Conservation (phyloP, 2,888 invertebrate genomes). For the Phalera bucephala region DNA sequence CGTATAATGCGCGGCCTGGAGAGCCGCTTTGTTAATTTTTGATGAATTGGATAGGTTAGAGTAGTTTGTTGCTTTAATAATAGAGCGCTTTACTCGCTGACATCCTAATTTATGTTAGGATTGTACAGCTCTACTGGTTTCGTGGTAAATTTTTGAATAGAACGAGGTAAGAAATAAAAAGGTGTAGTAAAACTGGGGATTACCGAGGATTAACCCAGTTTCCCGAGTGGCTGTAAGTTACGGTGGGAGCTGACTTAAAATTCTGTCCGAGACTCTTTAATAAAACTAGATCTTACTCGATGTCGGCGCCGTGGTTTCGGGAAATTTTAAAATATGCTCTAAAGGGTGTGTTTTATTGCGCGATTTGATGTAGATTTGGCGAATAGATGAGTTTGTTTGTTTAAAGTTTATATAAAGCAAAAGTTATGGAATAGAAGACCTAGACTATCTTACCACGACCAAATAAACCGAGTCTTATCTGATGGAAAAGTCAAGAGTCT, state of each 20-base stretch:
- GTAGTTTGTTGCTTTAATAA: conserved; percentile 48
- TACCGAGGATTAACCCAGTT: conserved; percentile 34
- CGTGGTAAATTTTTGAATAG: conserved; percentile 21
- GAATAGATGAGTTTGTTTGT: no score
- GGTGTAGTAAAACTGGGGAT: conserved; percentile 25
- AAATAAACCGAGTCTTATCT: no score
- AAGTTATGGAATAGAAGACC: no score
- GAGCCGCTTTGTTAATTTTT: conserved; percentile 51
- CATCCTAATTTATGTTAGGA: conserved; percentile 33
- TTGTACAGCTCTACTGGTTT: conserved; percentile 11
- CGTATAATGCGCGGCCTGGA: conserved; percentile 33
- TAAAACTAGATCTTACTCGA: conserved; percentile 1
- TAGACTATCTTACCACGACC: no score
- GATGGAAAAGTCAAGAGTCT: no score
- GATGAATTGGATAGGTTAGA: conserved; percentile 48
- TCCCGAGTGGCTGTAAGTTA: conserved; percentile 29
- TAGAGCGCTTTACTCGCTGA: conserved; percentile 34
- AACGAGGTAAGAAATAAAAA: conserved; percentile 23
- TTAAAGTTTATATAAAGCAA: no score
- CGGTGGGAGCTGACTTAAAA: conserved; percentile 28
- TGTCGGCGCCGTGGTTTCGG: no score
- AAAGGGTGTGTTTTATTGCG: no score
- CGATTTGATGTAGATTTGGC: no score
- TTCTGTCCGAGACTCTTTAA: conserved; percentile 20
- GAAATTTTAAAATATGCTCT: no score